Evolutionary conservation across 23 tunicate species (phyloP), one percentile per base, ranked within the genome.

Genomic region (Clavelina lepadiformis): DNA sequence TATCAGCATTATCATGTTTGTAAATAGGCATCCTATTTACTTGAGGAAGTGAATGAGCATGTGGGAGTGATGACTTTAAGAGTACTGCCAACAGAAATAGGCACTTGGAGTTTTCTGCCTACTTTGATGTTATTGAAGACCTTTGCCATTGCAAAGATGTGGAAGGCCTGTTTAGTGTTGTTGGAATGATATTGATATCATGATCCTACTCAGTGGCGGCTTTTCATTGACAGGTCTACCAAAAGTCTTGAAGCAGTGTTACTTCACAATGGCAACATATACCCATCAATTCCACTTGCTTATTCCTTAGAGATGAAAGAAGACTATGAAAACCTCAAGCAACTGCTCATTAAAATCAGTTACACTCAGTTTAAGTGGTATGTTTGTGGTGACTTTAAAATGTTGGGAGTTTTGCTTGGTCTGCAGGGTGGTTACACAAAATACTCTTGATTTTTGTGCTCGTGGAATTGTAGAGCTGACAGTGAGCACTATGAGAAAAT

Each of bases 151-250:
- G 67, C 44, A 61, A 0, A 1, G 18, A 61, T 61, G 46, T 0
- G 67, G 67, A 61, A 31, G 67, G 67, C 19, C 31, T 65, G 56
- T 38, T 65, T 38, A 38, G 11, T 25, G 71, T 18, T 65, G 7
- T 65, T 38, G 58, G 71, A 65, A 38, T 38, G n/a, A n/a, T n/a
- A n/a, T n/a, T n/a, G n/a, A 38, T 53, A 65, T 38, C 0, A 65
- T 44, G 53, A 38, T 38, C 71, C 71, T 65, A 44, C 53, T 65
- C 54, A 0, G 29, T 18, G 0, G 28, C 52, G 58, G 71, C 29
- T 65, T 38, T 65, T 65, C 71, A 65, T 65, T 37, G 71, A 65
- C 28, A 38, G 58, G 24, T 38, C 65, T 29, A 58, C 65, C 65
- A 28, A 25, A 25, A 58, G 65, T 58, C 65, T 58, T 58, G 6